Conservation (phyloP, 2,797 vertebrate species). For the Falco novaeseelandiae region DNA sequence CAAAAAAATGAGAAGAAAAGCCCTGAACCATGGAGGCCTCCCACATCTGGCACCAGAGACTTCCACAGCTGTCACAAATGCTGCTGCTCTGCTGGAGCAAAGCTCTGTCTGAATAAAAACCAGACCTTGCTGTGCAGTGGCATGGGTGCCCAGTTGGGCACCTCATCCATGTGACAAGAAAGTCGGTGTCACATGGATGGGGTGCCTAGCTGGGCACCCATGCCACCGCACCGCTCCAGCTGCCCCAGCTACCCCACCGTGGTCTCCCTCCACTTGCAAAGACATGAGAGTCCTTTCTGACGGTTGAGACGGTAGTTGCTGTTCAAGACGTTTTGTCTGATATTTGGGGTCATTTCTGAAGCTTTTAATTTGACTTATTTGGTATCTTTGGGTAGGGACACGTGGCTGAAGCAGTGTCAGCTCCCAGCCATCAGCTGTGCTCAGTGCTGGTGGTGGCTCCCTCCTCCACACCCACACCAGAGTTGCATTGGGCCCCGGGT, state of each 20-base stretch:
- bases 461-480: background rate
- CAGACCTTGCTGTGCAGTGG: accelerated
- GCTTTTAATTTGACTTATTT: background rate
- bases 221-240: accelerated
- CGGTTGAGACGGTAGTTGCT: background rate
- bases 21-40: background rate
- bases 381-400: background rate
- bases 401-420: background rate
- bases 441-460: accelerated
- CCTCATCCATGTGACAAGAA: too few species aligned
- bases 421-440: accelerated
- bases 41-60: accelerated
- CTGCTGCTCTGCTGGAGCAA: accelerated
- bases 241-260: accelerated
- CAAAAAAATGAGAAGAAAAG: background rate
- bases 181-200: too few species aligned
- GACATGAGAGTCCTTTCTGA: background rate
- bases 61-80: background rate
- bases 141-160: too few species aligned
- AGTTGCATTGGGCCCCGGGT: background rate
- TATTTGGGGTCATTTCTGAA: background rate
- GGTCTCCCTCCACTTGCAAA: background rate
- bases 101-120: background rate
- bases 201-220: background rate
- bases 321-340: background rate